phyloP scores from a whole-genome alignment of 2,888 invertebrate genomes.

The Melinaea marsaeus region DNA sequence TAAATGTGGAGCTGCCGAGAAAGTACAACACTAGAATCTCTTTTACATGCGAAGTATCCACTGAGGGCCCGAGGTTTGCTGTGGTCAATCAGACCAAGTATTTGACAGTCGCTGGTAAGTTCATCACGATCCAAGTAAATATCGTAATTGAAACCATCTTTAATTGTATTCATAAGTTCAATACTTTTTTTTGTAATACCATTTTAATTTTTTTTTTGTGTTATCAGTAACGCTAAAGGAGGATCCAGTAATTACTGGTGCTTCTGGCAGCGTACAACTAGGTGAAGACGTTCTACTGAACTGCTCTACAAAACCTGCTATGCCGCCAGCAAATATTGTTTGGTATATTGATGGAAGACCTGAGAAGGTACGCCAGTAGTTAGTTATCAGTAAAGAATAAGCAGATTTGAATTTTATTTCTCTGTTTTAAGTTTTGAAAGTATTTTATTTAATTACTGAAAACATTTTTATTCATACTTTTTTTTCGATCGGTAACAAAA shows the following conservation, averaged over 20 bases:
- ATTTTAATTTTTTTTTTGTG: slow-evolving; percentile 15
- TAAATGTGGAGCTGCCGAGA: slow-evolving; percentile 57
- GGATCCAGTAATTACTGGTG: slow-evolving; percentile 57
- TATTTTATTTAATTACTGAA: too few species aligned
- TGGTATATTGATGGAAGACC: slow-evolving; percentile 68
- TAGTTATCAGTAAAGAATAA: too few species aligned
- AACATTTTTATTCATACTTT: too few species aligned
- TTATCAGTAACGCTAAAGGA: slow-evolving; percentile 58
- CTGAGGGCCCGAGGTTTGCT: slow-evolving; percentile 67
- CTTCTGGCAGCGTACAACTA: slow-evolving; percentile 57
- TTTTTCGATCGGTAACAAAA: too few species aligned
- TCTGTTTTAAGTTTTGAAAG: too few species aligned
- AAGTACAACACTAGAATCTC: slow-evolving; percentile 56
- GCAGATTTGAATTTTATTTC: too few species aligned
- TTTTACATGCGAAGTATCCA: slow-evolving; percentile 69
- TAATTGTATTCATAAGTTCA: too few species aligned
- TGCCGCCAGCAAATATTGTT: slow-evolving; percentile 66
- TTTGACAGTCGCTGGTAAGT: slow-evolving; percentile 64
- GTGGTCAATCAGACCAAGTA: slow-evolving; percentile 69
- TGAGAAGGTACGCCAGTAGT: slow-evolving; percentile 47
- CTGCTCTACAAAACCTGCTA: slow-evolving; percentile 61
- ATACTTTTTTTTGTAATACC: background rate
- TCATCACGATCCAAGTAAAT: background rate
- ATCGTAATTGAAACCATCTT: too few species aligned
- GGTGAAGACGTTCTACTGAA: slow-evolving; percentile 64